phyloP scores from a whole-genome alignment of 92 coral and sea anemone species.

The Zoanthus sociatus region DNA sequence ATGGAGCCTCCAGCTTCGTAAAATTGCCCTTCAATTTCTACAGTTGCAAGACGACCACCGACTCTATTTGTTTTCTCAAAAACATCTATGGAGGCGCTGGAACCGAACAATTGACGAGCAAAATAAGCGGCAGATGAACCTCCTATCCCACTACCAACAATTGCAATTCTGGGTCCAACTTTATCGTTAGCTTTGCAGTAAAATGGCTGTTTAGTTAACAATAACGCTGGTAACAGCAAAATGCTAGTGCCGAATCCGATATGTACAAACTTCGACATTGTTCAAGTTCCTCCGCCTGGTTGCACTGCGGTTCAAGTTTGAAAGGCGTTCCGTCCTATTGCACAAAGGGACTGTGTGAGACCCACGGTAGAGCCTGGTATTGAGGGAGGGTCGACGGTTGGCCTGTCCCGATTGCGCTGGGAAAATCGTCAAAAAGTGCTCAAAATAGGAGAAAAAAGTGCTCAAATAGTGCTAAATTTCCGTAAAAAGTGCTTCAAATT shows the following conservation, averaged over 20 bases:
- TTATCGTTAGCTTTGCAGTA: slow-evolving; percentile 56
- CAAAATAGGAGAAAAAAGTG: too few relatives aligned
- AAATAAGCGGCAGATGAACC: slow-evolving; percentile 88
- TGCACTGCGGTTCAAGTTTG: too few relatives aligned
- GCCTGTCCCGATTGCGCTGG: too few relatives aligned
- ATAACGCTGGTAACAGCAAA: slow-evolving; percentile 66
- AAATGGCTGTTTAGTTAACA: slow-evolving; percentile 50
- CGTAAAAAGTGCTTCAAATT: too few relatives aligned
- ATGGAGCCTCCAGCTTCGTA: slow-evolving; percentile 95
- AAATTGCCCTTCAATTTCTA: slow-evolving; percentile 77
- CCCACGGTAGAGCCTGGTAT: too few relatives aligned
- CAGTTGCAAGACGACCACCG: slow-evolving; percentile 92
- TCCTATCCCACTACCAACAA: slow-evolving; percentile 91
- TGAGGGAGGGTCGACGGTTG: too few relatives aligned
- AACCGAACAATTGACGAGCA: slow-evolving; percentile 82
- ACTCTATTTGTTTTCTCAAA: slow-evolving; percentile 83
- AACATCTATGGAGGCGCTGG: slow-evolving; percentile 82
- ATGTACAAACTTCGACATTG: slow-evolving; percentile 5
- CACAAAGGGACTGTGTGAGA: too few relatives aligned
- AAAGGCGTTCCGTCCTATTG: too few relatives aligned
- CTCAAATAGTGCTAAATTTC: too few relatives aligned
- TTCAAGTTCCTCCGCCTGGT: not conserved
- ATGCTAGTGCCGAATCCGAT: slow-evolving; percentile 71
- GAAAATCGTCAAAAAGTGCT: too few relatives aligned
- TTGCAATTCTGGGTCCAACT: slow-evolving; percentile 66